Conservation (phyloP, 2,888 invertebrate species). For the Pelosia muscerda region DNA sequence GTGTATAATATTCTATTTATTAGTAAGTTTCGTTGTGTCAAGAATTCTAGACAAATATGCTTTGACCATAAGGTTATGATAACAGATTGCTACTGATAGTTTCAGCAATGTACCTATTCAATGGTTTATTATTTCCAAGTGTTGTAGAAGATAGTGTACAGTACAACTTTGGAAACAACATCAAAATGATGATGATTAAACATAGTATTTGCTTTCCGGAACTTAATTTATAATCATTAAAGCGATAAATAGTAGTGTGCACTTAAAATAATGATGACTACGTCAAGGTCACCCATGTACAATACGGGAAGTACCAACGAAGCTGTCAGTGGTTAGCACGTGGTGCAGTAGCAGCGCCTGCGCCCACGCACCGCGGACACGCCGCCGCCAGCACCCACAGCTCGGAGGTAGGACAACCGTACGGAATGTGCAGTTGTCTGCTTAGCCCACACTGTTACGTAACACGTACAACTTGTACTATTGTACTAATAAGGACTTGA, state of each 20-base stretch:
- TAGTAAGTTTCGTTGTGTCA: no score
- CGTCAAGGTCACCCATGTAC: conserved; percentile 3
- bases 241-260: background rate
- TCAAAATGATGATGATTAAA: background rate
- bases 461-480: conserved; percentile 7
- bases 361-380: conserved; percentile 22
- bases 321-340: conserved; percentile 22
- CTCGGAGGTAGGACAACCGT: background rate
- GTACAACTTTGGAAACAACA: background rate
- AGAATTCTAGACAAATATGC: no score
- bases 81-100: no score
- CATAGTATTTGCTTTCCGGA: background rate
- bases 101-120: no score
- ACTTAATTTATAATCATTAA: background rate
- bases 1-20: no score
- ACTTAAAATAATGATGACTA: background rate
- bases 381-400: conserved; percentile 20
- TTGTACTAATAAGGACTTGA: conserved; percentile 12
- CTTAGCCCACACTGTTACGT: conserved; percentile 11
- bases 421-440: conserved; percentile 8
- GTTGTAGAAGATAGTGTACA: background rate
- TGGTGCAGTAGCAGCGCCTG: conserved; percentile 19
- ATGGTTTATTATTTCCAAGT: background rate
- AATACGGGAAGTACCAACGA: conserved; percentile 12
- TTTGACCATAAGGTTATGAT: no score